Evolutionary conservation across 2,797 vertebrate species (phyloP).

Genomic region (Gadopsis bispinosus): DNA sequence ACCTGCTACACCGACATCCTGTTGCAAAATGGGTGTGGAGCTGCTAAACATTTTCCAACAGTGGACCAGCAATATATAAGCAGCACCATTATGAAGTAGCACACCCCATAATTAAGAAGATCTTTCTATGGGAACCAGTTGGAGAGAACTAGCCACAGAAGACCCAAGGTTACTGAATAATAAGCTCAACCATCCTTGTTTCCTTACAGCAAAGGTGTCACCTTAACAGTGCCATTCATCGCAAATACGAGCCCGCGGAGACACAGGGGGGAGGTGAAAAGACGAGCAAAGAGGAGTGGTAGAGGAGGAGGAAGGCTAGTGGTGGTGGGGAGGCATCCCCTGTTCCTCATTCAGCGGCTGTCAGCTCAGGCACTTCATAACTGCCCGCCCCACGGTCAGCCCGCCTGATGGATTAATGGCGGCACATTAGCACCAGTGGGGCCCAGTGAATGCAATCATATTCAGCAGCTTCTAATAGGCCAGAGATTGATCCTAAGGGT

Average conservation of each 20-base stretch:
- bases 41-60: slow-evolving; percentile 13
- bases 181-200: slow-evolving; percentile 7
- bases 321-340: slow-evolving; percentile 56
- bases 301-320: slow-evolving; percentile 51
- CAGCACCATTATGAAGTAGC: slow-evolving; percentile 6
- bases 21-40: slow-evolving; percentile 32
- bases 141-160: slow-evolving; percentile 10
- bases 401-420: slow-evolving; percentile 88
- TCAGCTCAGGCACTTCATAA: slow-evolving; percentile 88
- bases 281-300: slow-evolving; percentile 42
- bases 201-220: slow-evolving; percentile 21
- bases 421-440: slow-evolving; percentile 85
- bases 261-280: slow-evolving; percentile 49
- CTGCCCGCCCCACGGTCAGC: slow-evolving; percentile 78
- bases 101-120: background rate
- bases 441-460: slow-evolving; percentile 87
- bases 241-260: slow-evolving; percentile 44
- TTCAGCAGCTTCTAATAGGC: slow-evolving; percentile 87
- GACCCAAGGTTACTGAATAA: slow-evolving; percentile 2
- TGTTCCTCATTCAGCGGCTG: slow-evolving; percentile 81
- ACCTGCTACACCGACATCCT: slow-evolving; percentile 42
- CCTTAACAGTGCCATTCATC: slow-evolving; percentile 47
- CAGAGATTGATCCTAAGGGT: slow-evolving; percentile 86
- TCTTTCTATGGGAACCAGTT: background rate
- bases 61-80: background rate